phyloP scores from a whole-genome alignment of 2,888 invertebrate species.

The Nomada lathburiana region DNA sequence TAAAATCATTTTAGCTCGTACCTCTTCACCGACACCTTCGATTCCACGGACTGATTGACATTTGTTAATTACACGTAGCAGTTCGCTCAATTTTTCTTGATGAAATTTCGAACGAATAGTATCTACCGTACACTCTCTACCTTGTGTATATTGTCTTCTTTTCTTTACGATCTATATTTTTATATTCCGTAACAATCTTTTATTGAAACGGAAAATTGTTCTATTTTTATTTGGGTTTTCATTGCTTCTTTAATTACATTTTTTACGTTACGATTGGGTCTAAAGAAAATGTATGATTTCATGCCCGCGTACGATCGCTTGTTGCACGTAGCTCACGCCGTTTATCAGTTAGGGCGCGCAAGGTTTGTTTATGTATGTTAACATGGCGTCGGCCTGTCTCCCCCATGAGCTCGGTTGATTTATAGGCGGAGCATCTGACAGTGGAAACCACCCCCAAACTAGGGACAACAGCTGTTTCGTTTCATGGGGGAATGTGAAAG shows the following conservation, averaged over 20 bases:
- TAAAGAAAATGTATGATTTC: background rate
- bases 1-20: conserved; percentile 60
- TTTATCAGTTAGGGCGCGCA: conserved; percentile 78
- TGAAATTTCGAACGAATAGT: background rate
- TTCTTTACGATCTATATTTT: background rate
- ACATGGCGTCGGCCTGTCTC: conserved; percentile 83
- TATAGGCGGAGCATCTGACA: conserved; percentile 84
- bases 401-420: conserved; percentile 80
- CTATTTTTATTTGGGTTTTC: too few species aligned
- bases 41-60: conserved; percentile 58
- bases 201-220: background rate
- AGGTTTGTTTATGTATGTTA: conserved; percentile 83
- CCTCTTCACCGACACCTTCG: conserved; percentile 56
- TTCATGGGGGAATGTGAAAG: conserved; percentile 1
- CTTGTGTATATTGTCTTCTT: background rate
- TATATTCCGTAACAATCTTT: background rate
- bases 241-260: background rate
- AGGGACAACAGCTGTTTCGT: conserved; percentile 76
- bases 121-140: too few species aligned
- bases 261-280: background rate
- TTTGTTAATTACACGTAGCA: conserved; percentile 53
- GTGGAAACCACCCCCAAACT: conserved; percentile 79
- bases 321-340: conserved; percentile 74
- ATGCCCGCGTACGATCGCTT: conserved; percentile 51
- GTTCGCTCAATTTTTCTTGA: conserved; percentile 38